Evolutionary conservation across 1,140 invertebrate genomes (phyloP).

Genomic region (Anadara kagoshimensis): DNA sequence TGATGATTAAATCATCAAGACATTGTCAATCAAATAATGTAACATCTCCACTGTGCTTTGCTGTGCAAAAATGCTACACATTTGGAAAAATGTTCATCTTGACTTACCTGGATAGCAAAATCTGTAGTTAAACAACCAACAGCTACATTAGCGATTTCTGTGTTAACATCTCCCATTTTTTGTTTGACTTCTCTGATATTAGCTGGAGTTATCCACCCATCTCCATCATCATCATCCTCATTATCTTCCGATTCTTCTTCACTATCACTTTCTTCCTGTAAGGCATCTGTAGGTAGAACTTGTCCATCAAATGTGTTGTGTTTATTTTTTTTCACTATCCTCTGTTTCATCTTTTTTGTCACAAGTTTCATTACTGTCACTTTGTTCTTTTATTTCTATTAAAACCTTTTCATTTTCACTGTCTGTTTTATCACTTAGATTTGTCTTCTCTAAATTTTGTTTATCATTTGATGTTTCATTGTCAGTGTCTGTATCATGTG

Average conservation of each 20-base stretch:
- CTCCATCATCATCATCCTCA: conserved; percentile 78
- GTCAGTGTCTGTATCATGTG: not conserved
- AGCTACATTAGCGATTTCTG: conserved; percentile 78
- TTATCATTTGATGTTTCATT: not conserved
- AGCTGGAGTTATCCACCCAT: conserved; percentile 92
- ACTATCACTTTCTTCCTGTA: conserved; percentile 50
- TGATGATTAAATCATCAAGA: too few species aligned
- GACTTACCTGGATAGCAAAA: conserved; percentile 90
- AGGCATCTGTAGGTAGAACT: conserved; percentile 1
- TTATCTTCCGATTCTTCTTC: conserved; percentile 71
- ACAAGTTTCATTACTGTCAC: not conserved
- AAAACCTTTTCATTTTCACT: not conserved
- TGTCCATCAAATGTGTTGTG: too few species aligned
- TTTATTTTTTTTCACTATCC: not conserved
- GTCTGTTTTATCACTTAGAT: not conserved
- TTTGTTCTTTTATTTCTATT: not conserved
- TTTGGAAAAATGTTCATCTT: not conserved
- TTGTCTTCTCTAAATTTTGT: not conserved
- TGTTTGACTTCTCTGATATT: conserved; percentile 87
- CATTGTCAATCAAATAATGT: too few species aligned
- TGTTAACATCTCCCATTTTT: conserved; percentile 78
- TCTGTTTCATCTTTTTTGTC: conserved; percentile 4
- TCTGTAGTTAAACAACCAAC: conserved; percentile 97
- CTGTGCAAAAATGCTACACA: too few species aligned
- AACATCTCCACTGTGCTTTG: too few species aligned